Conservation (phyloP, 1,140 invertebrate genomes). For the Ostrea edulis region DNA sequence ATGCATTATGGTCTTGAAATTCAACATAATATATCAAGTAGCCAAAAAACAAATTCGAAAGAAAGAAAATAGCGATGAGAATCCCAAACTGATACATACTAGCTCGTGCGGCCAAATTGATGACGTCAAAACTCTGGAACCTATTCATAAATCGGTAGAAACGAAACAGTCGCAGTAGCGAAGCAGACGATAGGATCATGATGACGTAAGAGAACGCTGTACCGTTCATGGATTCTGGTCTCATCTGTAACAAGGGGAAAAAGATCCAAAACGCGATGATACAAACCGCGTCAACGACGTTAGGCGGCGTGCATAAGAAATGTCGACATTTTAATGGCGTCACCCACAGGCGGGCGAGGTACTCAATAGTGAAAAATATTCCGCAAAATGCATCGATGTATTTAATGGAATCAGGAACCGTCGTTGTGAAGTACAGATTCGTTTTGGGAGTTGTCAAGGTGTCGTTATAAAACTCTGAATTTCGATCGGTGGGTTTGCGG, state of each 20-base stretch:
- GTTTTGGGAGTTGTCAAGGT: neutral
- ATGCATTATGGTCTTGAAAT: constrained; percentile 38
- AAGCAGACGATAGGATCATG: neutral
- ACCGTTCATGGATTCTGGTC: neutral
- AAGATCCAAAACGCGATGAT: neutral
- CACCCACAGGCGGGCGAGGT: neutral
- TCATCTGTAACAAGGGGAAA: neutral
- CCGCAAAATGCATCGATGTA: neutral
- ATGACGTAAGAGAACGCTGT: neutral
- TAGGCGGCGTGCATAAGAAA: neutral
- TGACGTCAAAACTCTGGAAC: constrained; percentile 21
- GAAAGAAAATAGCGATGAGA: neutral
- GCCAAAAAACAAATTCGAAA: constrained; percentile 99
- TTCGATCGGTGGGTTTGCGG: neutral
- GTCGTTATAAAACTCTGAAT: neutral
- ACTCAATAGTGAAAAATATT: neutral
- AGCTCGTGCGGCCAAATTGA: neutral
- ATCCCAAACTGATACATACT: neutral
- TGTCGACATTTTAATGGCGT: neutral
- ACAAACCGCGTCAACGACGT: neutral
- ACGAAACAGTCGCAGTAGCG: constrained; percentile 2
- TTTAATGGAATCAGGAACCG: neutral
- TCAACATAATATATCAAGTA: constrained; percentile 85
- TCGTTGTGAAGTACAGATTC: neutral
- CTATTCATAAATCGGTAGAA: constrained; percentile 3